A percentile compares a stretch with the other conserved stretches of the same genome.
Evolutionary conservation across 2,113 vertebrate species (phyloP).

Genomic region (Rafetus swinhoei): DNA sequence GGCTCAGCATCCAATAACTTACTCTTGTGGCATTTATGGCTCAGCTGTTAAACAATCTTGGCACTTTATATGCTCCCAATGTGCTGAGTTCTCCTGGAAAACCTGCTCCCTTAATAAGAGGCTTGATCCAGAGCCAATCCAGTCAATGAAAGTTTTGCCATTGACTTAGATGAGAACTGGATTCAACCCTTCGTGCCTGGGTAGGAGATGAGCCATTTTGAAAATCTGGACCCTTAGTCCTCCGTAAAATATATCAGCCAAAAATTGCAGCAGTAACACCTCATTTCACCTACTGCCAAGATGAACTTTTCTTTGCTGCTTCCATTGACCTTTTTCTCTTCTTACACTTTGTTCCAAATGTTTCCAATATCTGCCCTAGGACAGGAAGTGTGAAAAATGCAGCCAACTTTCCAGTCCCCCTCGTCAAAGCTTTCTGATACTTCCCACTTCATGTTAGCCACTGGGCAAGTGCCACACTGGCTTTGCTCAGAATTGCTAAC

Average conservation of each 20-base stretch:
- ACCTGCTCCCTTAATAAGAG: not conserved
- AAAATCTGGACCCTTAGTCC: not conserved
- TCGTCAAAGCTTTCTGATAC: not conserved
- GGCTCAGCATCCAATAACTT: not conserved
- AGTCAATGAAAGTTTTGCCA: not conserved
- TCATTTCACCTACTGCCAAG: not conserved
- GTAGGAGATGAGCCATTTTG: not conserved
- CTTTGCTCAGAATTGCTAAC: not conserved
- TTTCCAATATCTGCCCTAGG: not conserved
- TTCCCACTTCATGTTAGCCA: not conserved
- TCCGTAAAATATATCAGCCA: no score
- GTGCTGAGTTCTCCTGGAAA: not conserved
- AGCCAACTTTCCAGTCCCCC: fast-evolving
- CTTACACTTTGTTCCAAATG: not conserved
- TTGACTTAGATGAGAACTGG: not conserved
- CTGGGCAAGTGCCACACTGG: not conserved
- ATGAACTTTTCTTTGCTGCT: not conserved
- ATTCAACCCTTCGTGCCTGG: not conserved
- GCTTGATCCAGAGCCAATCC: not conserved
- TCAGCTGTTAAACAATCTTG: no score
- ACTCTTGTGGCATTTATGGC: not conserved
- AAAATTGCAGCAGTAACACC: not conserved
- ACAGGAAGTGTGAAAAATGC: not conserved
- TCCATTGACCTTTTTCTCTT: not conserved
- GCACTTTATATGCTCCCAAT: not conserved